Conservation (phyloP, 2,888 invertebrate genomes). For the Keiferia lycopersicella region DNA sequence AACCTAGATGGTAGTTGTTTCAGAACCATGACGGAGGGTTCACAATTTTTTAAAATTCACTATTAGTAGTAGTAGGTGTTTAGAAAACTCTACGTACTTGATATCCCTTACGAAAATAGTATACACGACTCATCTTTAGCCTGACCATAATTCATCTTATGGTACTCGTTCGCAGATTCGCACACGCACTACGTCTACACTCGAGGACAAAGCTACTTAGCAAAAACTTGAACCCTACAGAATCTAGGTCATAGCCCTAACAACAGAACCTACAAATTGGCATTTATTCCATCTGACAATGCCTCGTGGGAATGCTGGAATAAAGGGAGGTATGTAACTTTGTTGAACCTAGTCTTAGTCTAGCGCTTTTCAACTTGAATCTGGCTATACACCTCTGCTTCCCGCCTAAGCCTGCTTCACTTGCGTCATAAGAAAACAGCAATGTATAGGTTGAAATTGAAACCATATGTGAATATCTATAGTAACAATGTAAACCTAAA, state of each 20-base stretch:
- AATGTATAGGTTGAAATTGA: neutral
- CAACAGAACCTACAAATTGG: slow-evolving; percentile 20
- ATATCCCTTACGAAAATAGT: too few relatives aligned
- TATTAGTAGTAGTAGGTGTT: too few relatives aligned
- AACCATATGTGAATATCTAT: neutral
- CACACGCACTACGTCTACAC: neutral
- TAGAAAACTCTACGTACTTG: too few relatives aligned
- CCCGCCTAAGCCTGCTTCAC: neutral
- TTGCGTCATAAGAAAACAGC: neutral
- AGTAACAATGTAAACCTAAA: neutral
- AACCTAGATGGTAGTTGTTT: too few relatives aligned
- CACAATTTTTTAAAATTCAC: too few relatives aligned
- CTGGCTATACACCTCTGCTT: neutral
- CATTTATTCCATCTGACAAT: slow-evolving; percentile 19
- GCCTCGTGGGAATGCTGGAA: slow-evolving; percentile 14
- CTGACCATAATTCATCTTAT: too few relatives aligned
- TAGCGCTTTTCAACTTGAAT: neutral
- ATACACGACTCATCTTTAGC: too few relatives aligned
- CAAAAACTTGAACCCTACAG: slow-evolving; percentile 17
- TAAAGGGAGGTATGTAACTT: slow-evolving; percentile 14
- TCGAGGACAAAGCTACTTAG: slow-evolving; percentile 17
- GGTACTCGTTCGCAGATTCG: too few relatives aligned
- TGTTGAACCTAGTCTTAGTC: neutral
- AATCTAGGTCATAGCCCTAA: slow-evolving; percentile 19
- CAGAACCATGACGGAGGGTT: too few relatives aligned